These are phyloP conservation scores for Otus sunia DNA, from an alignment of 2,113 vertebrate species.

Conservation along the genomic window DNA sequence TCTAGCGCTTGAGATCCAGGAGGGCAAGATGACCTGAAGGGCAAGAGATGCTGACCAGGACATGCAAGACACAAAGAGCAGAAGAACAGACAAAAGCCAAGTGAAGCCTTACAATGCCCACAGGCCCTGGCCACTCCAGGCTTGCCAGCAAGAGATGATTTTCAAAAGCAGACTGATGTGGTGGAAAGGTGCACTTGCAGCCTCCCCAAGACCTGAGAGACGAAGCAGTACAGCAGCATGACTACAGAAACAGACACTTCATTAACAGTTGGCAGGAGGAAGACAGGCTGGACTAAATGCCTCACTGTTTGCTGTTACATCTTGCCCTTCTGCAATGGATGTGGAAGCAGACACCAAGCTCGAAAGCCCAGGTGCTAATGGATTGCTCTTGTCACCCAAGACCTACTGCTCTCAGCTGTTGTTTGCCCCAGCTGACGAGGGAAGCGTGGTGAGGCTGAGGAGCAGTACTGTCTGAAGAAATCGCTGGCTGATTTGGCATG, in stretches of 20 bases:
- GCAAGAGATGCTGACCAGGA: neutral
- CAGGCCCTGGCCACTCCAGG: neutral
- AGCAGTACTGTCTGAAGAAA: neutral
- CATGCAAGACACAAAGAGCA: neutral
- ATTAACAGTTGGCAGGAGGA: neutral
- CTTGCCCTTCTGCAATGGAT: neutral
- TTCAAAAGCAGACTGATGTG: neutral
- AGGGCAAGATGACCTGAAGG: neutral
- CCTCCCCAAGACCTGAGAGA: neutral
- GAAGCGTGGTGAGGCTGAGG: neutral
- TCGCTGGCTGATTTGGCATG: neutral
- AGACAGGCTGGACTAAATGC: neutral
- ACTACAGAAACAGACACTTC: neutral
- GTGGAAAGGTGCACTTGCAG: neutral
- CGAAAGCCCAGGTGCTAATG: neutral
- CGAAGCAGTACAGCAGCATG: neutral
- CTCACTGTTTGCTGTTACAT: neutral
- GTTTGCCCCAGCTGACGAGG: neutral
- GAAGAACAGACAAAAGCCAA: neutral
- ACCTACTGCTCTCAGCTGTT: neutral
- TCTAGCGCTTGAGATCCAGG: neutral
- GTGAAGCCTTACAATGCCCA: accelerated
- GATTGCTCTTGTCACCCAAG: neutral
- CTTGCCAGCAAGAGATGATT: neutral
- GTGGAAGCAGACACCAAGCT: neutral